Base-by-base conservation (phyloP, 2,797 vertebrate species). In the Parambassis ranga region DNA sequence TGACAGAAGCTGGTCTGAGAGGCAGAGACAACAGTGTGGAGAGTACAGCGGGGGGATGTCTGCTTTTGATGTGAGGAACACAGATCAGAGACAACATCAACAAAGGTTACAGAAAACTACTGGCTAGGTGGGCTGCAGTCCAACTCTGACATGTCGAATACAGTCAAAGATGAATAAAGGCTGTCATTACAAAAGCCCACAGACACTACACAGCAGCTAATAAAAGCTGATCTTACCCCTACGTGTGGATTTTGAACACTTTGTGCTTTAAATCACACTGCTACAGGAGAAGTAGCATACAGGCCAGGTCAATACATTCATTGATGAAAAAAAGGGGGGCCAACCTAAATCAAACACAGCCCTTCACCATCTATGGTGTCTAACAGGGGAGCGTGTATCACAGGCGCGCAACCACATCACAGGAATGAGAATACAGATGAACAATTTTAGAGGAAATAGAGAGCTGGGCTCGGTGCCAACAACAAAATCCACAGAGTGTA, bases 21-120 rank as follows among this genome's bases (percentile, higher is more conserved):
- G 68, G 35, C 28, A 32, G 47, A 27, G 35, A 49, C 49, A 14
- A 7, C 20, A 15, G 41, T 6, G 31, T 3, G 32, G 44, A 1
- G 41, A 48, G 39, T 24, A 13, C 30, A 36, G 46, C 10, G 5
- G 47, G 59, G 10, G 50, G 50, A 6, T 1, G 67, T 71, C 75
- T 84, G 82, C 52, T 62, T 78, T 77, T 81, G 82, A 85, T 75
- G 77, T 73, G 47, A 52, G 38, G 63, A 64, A 60, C 66, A 76
- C 41, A 51, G 50, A 81, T 76, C 66, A 73, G 50, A 73, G 44
- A 71, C 78, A 73, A 60, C 71, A 87, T 71, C 65, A 71, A 79
- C 65, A 59, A 44, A 55, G 36, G 61, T 63, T 41, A 60, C 23
- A 81, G 28, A 55, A 55, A 77, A 31, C 35, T 28, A 57, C 65